Base-by-base conservation (phyloP, 2,888 invertebrate genomes). In the Aricia artaxerxes region DNA sequence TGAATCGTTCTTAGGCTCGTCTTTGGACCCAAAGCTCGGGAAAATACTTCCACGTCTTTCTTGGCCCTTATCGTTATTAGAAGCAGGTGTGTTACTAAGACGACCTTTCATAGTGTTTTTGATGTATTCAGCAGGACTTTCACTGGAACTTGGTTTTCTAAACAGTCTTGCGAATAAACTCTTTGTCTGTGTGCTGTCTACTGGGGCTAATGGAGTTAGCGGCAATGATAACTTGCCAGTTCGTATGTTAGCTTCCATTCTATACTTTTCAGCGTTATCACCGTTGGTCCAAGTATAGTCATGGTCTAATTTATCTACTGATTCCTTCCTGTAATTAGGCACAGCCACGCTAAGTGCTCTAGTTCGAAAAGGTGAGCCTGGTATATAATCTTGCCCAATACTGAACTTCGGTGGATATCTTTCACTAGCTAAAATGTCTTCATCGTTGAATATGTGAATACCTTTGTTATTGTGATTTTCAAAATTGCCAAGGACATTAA, bases 381-480 rank as follows among this genome's bases (percentile, higher is more conserved):
- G 83, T 83, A 91, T 87, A 81, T 90, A 87, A 80, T 94, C 90
- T 83, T 93, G 87, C 76, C 95, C 95, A 83, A 96, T 91, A 80
- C 93, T 91, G 95, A 97, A 97, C 38, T 89, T 86, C 3, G 94
- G 90, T 82, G 89, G 92, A n/a, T 61, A 61, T 86, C 91, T 93
- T 88, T 97, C 97, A 86, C 96, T 96, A 2, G 97, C 96, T 80
- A 97, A 89, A 79, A 97, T 97, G 83, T 97, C 96, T 1, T 96
- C 96, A 85, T 97, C 97, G 16, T 95, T 95, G 87, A 97, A 97
- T 78, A 97, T 95, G 84, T 97, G 95, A 73, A 97, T 93, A 1
- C 96, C 96, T 83, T 92, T 95, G 24, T 93, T 92, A 81, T 91
- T 90, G 73, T 93, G 91, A 35, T 93, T 91, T 73, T 95, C 94